Evolutionary conservation across 2,113 vertebrate genomes (phyloP).

Genomic region (Hyperoodon ampullatus): DNA sequence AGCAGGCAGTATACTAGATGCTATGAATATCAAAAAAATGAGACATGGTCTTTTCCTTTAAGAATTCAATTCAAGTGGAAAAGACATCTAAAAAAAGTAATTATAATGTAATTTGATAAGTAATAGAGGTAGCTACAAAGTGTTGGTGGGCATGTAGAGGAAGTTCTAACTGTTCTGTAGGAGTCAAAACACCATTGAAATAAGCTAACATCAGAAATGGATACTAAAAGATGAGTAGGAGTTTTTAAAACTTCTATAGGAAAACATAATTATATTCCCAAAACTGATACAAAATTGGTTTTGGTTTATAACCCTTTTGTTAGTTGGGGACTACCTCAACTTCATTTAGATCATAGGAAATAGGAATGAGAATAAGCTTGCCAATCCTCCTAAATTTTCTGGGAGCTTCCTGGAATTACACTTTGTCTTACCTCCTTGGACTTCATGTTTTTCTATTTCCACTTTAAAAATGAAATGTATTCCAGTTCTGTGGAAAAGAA

Average conservation of each 20-base stretch:
- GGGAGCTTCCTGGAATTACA: background rate
- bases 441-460: background rate
- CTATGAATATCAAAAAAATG: background rate
- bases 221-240: background rate
- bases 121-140: background rate
- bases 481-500: background rate
- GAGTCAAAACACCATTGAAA: background rate
- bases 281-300: background rate
- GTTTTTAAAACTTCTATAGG: background rate
- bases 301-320: background rate
- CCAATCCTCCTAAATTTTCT: background rate
- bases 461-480: background rate
- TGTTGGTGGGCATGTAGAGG: background rate
- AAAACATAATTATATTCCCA: background rate
- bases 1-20: background rate
- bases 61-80: conserved; percentile 32
- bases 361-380: conserved; percentile 20
- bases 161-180: background rate
- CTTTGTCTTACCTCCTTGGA: background rate
- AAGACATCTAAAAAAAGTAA: background rate
- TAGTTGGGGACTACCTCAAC: background rate
- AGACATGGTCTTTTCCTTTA: background rate
- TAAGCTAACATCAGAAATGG: background rate
- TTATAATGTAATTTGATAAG: background rate
- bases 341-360: background rate